Base-by-base conservation (phyloP, 1,140 invertebrate genomes). In the Apis laboriosa region DNA sequence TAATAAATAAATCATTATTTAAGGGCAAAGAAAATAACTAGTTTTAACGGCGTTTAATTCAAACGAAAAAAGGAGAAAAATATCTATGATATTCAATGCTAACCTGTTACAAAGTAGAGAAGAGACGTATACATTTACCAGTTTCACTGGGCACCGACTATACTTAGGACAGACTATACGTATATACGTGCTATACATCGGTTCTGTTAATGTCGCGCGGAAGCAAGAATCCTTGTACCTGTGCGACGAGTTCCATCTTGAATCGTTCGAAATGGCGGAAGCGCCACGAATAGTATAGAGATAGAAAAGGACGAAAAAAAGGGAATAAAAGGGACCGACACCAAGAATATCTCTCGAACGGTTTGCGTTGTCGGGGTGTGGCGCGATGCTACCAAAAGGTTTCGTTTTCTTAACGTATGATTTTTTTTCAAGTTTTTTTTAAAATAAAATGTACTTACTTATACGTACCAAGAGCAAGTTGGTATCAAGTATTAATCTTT, bases 291-390 rank as follows among this genome's bases (percentile, higher is more conserved):
- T 80, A 76, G 34, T 71, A 71, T 24, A 56, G 58, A 72, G 34
- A 43, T 43, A 43, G 34, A 43, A 43, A 58, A 71, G 73, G 60
- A 17, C 67, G 12, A 17, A 72, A 49, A 24, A 77, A 76, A 58
- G n/a, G 51, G n/a, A 55, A 84, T 34, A 76, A 84, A 77, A 67
- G 60, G 67, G 43, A 77, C 51, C 56, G 66, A 81, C 64, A 68
- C 21, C 49, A 72, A 63, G 66, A 63, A 84, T 56, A 70, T 49
- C 24, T 49, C 60, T 60, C 71, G 49, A 84, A 84, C 58, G 71
- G 24, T 84, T 84, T 84, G 66, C 64, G 64, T 71, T 67, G 58
- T 34, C 58, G 53, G 72, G 72, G 83, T 76, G 72, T 84, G 83
- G 66, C 61, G 56, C 49, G 53, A 17, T 56, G 43, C 71, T 80